phyloP scores from a whole-genome alignment of 2,797 vertebrate species.

The Apogon talboti region DNA sequence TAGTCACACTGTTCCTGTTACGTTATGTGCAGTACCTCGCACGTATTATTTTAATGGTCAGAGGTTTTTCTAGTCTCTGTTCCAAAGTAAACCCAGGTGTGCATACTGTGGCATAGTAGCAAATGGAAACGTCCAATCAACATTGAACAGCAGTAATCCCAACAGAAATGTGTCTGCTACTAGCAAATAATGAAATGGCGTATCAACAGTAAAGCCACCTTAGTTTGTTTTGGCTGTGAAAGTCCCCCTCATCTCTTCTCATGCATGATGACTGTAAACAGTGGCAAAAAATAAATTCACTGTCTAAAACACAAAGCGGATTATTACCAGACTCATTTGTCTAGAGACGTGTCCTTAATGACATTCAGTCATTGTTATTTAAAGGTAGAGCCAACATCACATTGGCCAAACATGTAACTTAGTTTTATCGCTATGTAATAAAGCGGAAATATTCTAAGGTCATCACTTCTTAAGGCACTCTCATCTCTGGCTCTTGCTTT shows the following conservation, averaged over 20 bases:
- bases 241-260: conserved; percentile 7
- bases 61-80: neutral
- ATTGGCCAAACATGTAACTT: neutral
- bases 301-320: conserved; percentile 7
- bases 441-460: conserved; percentile 46
- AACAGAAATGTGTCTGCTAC: neutral
- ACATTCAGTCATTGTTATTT: neutral
- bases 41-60: neutral
- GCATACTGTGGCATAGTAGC: neutral
- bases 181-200: neutral
- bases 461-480: conserved; percentile 12
- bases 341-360: conserved; percentile 13
- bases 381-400: neutral
- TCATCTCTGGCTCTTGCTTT: conserved; percentile 15
- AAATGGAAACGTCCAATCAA: neutral
- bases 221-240: conserved; percentile 22
- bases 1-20: neutral
- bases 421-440: too few relatives aligned
- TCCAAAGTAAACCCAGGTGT: neutral
- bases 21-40: too few relatives aligned
- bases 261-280: conserved; percentile 10
- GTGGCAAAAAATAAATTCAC: conserved; percentile 2
- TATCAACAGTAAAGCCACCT: conserved; percentile 20
- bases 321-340: conserved; percentile 5
- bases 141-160: neutral